A percentile compares a stretch with the other conserved stretches of the same genome.
Evolutionary conservation across 1,140 invertebrate genomes (phyloP).

Genomic region (Lepidurus couesii): DNA sequence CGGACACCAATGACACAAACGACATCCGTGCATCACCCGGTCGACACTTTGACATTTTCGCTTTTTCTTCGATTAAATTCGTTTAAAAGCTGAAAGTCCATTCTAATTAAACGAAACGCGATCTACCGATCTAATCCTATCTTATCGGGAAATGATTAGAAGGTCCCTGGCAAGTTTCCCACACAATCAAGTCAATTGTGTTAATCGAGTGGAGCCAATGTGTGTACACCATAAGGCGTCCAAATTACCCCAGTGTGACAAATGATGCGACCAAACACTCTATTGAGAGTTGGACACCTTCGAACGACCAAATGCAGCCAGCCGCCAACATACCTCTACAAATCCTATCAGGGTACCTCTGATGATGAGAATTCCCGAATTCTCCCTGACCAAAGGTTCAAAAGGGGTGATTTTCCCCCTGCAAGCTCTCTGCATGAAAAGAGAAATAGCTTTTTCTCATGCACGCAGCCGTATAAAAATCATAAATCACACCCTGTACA

Average conservation of each 20-base stretch:
- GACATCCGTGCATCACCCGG: too few species aligned
- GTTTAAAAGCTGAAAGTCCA: too few species aligned
- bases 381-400: background rate
- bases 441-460: background rate
- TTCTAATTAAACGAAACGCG: too few species aligned
- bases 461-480: background rate
- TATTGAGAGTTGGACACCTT: background rate
- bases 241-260: background rate
- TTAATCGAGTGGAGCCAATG: conserved; percentile 6
- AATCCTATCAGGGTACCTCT: background rate
- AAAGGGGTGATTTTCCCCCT: background rate
- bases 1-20: too few species aligned
- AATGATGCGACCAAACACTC: background rate
- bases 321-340: background rate
- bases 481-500: conserved; percentile 4
- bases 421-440: background rate
- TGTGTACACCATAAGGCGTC: background rate
- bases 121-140: too few species aligned
- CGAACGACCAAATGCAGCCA: too few species aligned
- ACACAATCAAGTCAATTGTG: conserved; percentile 2
- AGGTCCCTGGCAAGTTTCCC: background rate
- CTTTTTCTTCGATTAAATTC: too few species aligned
- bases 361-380: background rate
- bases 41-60: too few species aligned
- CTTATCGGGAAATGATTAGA: background rate